phyloP scores from a whole-genome alignment of 2,797 vertebrate genomes.

The Brotula barbata region DNA sequence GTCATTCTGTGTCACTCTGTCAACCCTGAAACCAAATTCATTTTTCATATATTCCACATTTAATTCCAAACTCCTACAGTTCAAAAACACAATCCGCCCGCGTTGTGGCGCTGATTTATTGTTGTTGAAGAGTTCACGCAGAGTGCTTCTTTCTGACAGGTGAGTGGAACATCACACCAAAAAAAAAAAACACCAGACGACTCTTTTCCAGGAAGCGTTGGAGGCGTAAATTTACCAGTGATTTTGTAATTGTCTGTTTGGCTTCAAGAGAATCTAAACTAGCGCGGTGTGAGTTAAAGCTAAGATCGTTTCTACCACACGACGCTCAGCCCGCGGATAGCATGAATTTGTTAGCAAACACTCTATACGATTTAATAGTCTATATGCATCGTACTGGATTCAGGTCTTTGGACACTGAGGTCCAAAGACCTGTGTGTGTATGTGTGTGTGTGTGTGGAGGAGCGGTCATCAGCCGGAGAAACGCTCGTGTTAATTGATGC shows the following conservation, averaged over 20 bases:
- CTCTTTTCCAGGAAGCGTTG: constrained; percentile 8
- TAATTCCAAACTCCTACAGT: not conserved
- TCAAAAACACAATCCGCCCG: not conserved
- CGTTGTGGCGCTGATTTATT: constrained; percentile 10
- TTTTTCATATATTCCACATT: constrained; percentile 7
- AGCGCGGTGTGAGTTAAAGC: not conserved
- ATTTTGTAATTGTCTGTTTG: constrained; percentile 18
- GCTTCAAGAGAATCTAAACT: constrained; percentile 9
- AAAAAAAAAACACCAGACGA: constrained; percentile 7
- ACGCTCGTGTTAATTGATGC: too few species aligned
- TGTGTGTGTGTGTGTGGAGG: too few species aligned
- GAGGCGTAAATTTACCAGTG: constrained; percentile 11
- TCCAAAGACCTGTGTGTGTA: too few species aligned
- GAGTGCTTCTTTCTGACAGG: not conserved
- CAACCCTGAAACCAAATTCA: not conserved
- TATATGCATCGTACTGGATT: too few species aligned
- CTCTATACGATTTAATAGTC: too few species aligned
- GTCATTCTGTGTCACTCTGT: constrained; percentile 20
- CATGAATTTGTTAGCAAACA: too few species aligned
- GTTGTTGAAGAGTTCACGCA: constrained; percentile 11
- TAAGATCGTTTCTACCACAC: not conserved
- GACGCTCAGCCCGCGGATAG: too few species aligned
- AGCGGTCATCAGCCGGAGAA: too few species aligned
- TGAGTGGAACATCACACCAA: constrained; percentile 1
- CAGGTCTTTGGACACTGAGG: too few species aligned